Percentiles rank a stretch among this genome's conserved stretches.
Evolutionary conservation across 2,888 invertebrate genomes (phyloP).

Genomic region (Dioctria rufipes): DNA sequence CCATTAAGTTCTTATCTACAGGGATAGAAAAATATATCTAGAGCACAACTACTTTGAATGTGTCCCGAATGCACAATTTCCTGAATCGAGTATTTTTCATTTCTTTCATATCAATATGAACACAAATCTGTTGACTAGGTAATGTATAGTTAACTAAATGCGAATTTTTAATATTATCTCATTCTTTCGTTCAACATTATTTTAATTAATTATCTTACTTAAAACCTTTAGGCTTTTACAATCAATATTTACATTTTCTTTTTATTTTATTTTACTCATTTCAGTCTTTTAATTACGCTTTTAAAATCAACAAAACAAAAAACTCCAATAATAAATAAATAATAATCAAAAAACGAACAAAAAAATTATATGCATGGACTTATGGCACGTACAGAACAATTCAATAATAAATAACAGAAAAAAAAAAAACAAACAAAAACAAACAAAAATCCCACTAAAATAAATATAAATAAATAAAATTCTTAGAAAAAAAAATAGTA

Average conservation of each 20-base stretch:
- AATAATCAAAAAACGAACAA: conserved; percentile 6
- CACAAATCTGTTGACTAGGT: conserved; percentile 5
- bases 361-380: neutral
- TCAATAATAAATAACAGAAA: conserved; percentile 14
- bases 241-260: neutral
- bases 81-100: neutral
- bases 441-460: neutral
- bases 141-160: no score
- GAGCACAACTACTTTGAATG: neutral
- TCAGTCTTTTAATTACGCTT: conserved; percentile 49
- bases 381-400: conserved; percentile 21
- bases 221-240: conserved; percentile 17
- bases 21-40: conserved; percentile 34
- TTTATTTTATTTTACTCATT: neutral
- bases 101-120: neutral
- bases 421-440: neutral
- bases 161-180: neutral
- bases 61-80: conserved; percentile 1
- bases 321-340: neutral
- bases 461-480: conserved; percentile 5
- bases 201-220: conserved; percentile 29
- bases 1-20: neutral
- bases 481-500: neutral
- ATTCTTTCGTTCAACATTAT: neutral
- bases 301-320: conserved; percentile 22